Evolutionary conservation across 1,140 invertebrate genomes (phyloP), one percentile per base, ranked within the genome.

Genomic region (Temnothorax curvispinosus): DNA sequence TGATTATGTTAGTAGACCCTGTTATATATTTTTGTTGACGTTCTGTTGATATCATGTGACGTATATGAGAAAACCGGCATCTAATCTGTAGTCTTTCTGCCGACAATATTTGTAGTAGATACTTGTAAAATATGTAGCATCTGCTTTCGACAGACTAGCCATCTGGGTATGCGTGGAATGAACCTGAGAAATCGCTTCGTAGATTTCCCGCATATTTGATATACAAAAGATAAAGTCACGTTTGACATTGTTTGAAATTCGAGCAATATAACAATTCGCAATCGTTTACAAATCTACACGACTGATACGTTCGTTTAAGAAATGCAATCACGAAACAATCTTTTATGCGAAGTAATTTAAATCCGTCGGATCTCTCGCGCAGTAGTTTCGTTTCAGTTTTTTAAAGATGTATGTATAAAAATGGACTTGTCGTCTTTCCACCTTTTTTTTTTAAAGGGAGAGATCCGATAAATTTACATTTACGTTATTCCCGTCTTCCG

Each of bases 401-500:
- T 18, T 35, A 18, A n/a, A 78, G 8, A 65, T 6, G 44, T 21
- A 32, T 69, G 27, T 27, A 27, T 27, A 27, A 38, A 27, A 80
- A 18, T 5, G n/a, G 35, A 56, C 38, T 27, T 81, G 13, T 38
- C 35, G 11, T 9, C 7, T 62, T 27, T 67, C 27, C 56, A 13
- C 4, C n/a, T 21, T 69, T 44, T 67, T 67, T 27, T 44, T 54
- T 50, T 50, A 50, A n/a, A 58, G 44, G 44, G 13, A 8, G 4
- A 71, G 52, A 60, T 21, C 3, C 35, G 27, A 82, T 58, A 74
- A 74, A 72, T n/a, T 27, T 13, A 58, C 21, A 44, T 44, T 58
- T 38, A 32, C 32, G 13, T 3, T 6, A 32, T 71, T 27, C 21
- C 32, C 9, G 18, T 47, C 54, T 81, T 69, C n/a, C 15, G 35